Conservation (phyloP, 2,888 invertebrate genomes). For the Carterocephalus palaemon region DNA sequence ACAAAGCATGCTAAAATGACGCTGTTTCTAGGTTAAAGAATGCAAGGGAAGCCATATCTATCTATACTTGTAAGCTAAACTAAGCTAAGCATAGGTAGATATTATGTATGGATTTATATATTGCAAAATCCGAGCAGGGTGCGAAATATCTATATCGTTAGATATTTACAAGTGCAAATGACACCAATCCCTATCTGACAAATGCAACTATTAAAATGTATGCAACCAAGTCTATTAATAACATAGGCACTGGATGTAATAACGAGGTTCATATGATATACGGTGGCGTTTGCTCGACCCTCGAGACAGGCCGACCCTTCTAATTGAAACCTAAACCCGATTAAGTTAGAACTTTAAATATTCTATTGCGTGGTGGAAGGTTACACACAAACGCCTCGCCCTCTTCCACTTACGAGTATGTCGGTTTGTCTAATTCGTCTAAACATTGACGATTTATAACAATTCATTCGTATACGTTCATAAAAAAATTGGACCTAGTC, state of each 20-base stretch:
- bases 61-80: not conserved
- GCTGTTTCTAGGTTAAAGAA: too few species aligned
- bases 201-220: constrained; percentile 53
- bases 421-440: too few species aligned
- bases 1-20: too few species aligned
- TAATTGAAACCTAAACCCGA: constrained; percentile 47
- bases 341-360: constrained; percentile 42
- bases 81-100: not conserved
- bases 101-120: not conserved
- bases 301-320: constrained; percentile 35
- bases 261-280: constrained; percentile 49
- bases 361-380: constrained; percentile 43
- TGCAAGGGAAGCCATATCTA: too few species aligned
- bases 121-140: constrained; percentile 8
- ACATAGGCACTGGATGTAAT: constrained; percentile 46
- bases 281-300: constrained; percentile 43
- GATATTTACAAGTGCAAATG: constrained; percentile 44
- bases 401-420: too few species aligned
- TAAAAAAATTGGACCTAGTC: too few species aligned
- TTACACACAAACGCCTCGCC: constrained; percentile 28
- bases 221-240: constrained; percentile 58
- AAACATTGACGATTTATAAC: too few species aligned
- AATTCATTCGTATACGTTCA: too few species aligned
- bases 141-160: constrained; percentile 19
- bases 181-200: constrained; percentile 55